Base-by-base conservation (phyloP, 2,113 vertebrate species). In the Balaeniceps rex region DNA sequence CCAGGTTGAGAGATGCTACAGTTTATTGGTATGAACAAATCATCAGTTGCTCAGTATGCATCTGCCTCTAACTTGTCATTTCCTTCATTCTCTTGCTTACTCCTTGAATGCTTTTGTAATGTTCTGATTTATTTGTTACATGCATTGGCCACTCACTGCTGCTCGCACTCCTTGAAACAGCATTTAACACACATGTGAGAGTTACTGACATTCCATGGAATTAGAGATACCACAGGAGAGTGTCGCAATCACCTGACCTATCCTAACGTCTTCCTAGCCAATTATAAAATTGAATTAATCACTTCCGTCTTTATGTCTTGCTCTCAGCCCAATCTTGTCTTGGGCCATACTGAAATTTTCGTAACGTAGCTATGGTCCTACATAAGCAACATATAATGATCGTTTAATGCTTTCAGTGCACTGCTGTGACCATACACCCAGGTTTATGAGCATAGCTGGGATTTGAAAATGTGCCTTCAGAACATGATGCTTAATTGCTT, bases 401-500 rank as follows among this genome's bases (percentile, higher is more conserved):
- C 46, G 49, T 79, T 60, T 76, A 65, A 40, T 93, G 34, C 77
- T 93, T 93, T 78, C 83, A 76, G 26, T 44, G 15, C 44, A 28
- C 61, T 94, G n/a, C 83, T 82, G 77, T 91, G 66, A 42, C 65
- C 40, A 38, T 63, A 22, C 26, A 51, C 21, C 7, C 42, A 33
- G 23, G 85, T 95, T 83, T 85, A 42, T 5, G 5, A 89, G 81
- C 44, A 15, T 83, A 76, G 40, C 74, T 89, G n/a, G 77, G 70
- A 80, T 89, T 83, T 80, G n/a, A 87, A 93, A 94, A 85, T 36
- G 33, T 78, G 42, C 42, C 44, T 77, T 91, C 91, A 91, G 83
- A 94, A 64, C 28, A 28, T 66, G 34, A 47, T 71, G 44, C 44
- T 95, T 95, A 96, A 92, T 92, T 90, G n/a, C 63, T 83, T 87